Evolutionary conservation across 2,797 vertebrate species (phyloP).

Genomic region (Alectoris magna): DNA sequence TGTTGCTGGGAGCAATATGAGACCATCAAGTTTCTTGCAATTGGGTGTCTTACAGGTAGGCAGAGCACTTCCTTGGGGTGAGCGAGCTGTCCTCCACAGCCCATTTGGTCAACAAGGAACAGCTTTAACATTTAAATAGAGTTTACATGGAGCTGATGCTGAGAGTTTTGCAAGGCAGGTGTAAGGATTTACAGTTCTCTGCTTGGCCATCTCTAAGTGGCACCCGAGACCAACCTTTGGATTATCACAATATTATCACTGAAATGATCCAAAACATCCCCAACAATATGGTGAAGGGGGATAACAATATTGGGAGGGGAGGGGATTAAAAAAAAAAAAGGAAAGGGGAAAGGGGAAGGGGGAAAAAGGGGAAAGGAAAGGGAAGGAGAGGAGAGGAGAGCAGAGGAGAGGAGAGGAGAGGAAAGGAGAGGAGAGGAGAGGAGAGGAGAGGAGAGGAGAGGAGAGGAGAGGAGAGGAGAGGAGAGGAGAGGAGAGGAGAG

Average conservation of each 20-base stretch:
- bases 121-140: background rate
- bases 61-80: background rate
- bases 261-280: background rate
- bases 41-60: accelerated
- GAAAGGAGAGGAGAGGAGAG: too few species aligned
- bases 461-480: too few species aligned
- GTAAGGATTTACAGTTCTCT: background rate
- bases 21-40: background rate
- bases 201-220: background rate
- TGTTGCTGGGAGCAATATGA: background rate
- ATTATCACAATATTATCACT: background rate
- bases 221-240: background rate
- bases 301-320: too few species aligned
- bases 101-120: background rate
- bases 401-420: too few species aligned
- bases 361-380: too few species aligned
- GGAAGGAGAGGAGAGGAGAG: background rate
- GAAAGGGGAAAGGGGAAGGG: background rate
- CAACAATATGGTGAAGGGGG: background rate
- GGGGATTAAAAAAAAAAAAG: background rate
- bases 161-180: background rate
- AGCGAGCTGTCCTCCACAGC: background rate
- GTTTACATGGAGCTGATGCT: background rate
- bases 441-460: too few species aligned
- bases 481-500: too few species aligned